Base-by-base conservation (phyloP, 2,888 invertebrate genomes). In the Lithophane socia region DNA sequence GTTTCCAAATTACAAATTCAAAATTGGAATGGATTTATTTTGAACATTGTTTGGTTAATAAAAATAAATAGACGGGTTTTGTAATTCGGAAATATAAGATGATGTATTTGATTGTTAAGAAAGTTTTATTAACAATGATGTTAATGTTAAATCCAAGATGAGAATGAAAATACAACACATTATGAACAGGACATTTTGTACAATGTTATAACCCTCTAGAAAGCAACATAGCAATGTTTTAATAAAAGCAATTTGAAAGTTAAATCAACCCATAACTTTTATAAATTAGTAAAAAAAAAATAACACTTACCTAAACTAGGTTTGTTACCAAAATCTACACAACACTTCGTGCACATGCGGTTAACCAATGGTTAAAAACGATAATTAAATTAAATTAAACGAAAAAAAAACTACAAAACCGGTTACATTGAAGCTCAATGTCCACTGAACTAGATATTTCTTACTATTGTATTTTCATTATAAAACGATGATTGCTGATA, bases 321-420 rank as follows among this genome's bases (percentile, higher is more conserved):
- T 65, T 82, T 85, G 75, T 79, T 80, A 83, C 76, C 69, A 87
- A 80, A 76, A 75, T 83, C 87, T 88, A 88, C 85, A 88, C 86
- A 90, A 87, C 88, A 90, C 89, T 90, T 73, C 88, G 88, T 88
- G 88, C 88, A 84, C 88, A 90, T 91, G 89, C 91, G 83, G 86
- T 88, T 88, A 86, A 80, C 75, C 75, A 85, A 79, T 65, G 67
- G 72, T 84, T 82, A 85, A 76, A 70, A 76, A 87, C 79, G 77
- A 84, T 61, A 77, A 80, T 64, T 75, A 56, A 37, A 44, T 66
- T 42, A 13, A 66, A 67, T 21, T 21, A 67, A 52, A 37, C 52
- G 52, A 52, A 52, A 10, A 5, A 21, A 73, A 70, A 69, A 65
- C 58, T 77, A 83, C 80, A 86, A n/a, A 64, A 85, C 67, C 75